Base-by-base conservation (phyloP, 2,797 vertebrate species). In the Kryptolebias ocellatus region DNA sequence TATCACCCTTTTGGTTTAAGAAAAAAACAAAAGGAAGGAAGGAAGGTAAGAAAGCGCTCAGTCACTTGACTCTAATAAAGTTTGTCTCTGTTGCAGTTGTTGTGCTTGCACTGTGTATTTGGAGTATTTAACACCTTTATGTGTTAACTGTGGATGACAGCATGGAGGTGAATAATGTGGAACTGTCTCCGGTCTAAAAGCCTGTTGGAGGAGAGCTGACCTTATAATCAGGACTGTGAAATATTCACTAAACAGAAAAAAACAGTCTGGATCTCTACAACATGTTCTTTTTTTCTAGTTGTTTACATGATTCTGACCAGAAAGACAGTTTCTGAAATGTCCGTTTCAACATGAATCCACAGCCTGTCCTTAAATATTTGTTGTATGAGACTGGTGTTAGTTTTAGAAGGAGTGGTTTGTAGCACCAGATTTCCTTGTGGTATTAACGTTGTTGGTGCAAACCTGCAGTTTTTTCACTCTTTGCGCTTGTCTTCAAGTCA, bases 391-490 rank as follows among this genome's bases (percentile, higher is more conserved):
- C 55, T 70, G 72, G 67, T 52, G 20, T 73, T 64, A 44, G 39
- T 64, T 88, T 78, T 79, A 70, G 53, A 71, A 83, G 80, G 60
- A 84, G 74, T 63, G 70, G 74, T 82, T 81, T 75, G 69, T 88
- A 91, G 90, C 90, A 93, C 90, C 88, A 64, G 72, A 64, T 63
- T 69, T 73, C 45, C 52, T 64, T 47, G 62, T 78, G 57, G 61
- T 56, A 64, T 88, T 59, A 66, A 70, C 60, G 52, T 61, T 65
- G 74, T 58, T 70, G 76, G 74, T 85, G 68, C 79, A 64, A 69
- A 90, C 83, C 62, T 76, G 75, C 86, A 76, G 72, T 78, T 84
- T 67, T 18, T 49, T 42, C 56, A 53, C 53, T 76, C 65, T 58
- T 59, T 70, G 24, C 42, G 6, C 54, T 50, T 37, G 28, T 71